Conservation (phyloP, 1,140 invertebrate genomes). For the Papilio polyxenes region DNA sequence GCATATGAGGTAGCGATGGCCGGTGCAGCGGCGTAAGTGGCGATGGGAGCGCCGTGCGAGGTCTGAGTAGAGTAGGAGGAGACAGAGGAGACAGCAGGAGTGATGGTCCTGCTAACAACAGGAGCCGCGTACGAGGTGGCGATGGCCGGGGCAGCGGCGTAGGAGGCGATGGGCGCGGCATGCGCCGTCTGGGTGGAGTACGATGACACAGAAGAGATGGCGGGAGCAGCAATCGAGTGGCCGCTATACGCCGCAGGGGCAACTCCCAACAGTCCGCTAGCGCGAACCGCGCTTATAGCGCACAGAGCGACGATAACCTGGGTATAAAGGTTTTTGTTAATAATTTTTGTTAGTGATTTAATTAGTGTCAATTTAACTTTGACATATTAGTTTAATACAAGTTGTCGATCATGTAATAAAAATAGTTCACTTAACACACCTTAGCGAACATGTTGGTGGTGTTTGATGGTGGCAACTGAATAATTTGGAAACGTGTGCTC, state of each 20-base stretch:
- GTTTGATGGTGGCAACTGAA: conserved; percentile 75
- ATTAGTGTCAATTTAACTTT: conserved; percentile 21
- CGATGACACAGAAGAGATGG: conserved; percentile 53
- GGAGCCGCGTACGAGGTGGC: conserved; percentile 49
- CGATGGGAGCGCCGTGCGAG: conserved; percentile 54
- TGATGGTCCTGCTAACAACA: conserved; percentile 55
- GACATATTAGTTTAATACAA: not conserved
- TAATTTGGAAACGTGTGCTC: conserved; percentile 69
- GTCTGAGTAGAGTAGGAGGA: conserved; percentile 60
- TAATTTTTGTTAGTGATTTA: no score
- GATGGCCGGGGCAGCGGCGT: conserved; percentile 47
- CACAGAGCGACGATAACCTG: conserved; percentile 41
- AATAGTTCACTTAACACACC: conserved; percentile 58
- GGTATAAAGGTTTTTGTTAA: conserved; percentile 14
- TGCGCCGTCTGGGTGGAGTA: conserved; percentile 54
- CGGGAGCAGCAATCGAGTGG: conserved; percentile 48
- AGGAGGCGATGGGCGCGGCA: conserved; percentile 36
- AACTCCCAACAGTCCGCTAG: conserved; percentile 46
- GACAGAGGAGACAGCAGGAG: conserved; percentile 55
- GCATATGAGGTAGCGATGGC: conserved; percentile 42
- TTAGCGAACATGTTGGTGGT: conserved; percentile 78
- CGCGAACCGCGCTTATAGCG: conserved; percentile 43
- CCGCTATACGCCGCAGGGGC: conserved; percentile 41
- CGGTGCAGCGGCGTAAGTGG: conserved; percentile 54
- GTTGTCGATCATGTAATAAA: not conserved